These are phyloP conservation scores for Chrysomallon squamiferum DNA, from an alignment of 1,140 invertebrate genomes.

Conservation along the genomic window DNA sequence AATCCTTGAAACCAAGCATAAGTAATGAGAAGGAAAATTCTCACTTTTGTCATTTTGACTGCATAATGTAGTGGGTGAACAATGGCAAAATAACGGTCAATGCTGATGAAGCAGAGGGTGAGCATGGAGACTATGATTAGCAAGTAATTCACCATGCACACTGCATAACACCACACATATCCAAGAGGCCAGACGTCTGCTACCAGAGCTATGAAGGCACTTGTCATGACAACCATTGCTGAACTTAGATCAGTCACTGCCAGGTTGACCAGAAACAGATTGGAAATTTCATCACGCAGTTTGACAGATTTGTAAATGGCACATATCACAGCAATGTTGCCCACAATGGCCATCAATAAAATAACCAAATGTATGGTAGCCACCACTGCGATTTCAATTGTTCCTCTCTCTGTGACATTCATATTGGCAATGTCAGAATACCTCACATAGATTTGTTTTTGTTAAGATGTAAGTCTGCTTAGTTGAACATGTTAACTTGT, in stretches of 20 bases:
- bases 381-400: constrained; percentile 13
- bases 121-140: constrained; percentile 61
- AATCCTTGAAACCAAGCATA: constrained; percentile 55
- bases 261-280: constrained; percentile 56
- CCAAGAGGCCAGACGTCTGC: constrained; percentile 33
- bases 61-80: constrained; percentile 48
- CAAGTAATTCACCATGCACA: constrained; percentile 59
- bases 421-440: too few species aligned
- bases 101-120: constrained; percentile 58
- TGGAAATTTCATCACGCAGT: constrained; percentile 48
- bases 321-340: constrained; percentile 51
- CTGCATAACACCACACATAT: constrained; percentile 37
- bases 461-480: too few species aligned
- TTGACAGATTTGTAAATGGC: constrained; percentile 28
- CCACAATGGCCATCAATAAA: constrained; percentile 38
- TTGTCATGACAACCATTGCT: constrained; percentile 53
- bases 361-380: constrained; percentile 24
- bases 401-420: constrained; percentile 1
- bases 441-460: too few species aligned
- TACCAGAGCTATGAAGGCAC: constrained; percentile 34
- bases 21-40: constrained; percentile 30
- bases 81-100: constrained; percentile 57
- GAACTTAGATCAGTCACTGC: constrained; percentile 52
- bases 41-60: constrained; percentile 27
- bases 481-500: too few species aligned